Conservation (phyloP, 2,888 invertebrate genomes). For the Rotaria socialis region DNA sequence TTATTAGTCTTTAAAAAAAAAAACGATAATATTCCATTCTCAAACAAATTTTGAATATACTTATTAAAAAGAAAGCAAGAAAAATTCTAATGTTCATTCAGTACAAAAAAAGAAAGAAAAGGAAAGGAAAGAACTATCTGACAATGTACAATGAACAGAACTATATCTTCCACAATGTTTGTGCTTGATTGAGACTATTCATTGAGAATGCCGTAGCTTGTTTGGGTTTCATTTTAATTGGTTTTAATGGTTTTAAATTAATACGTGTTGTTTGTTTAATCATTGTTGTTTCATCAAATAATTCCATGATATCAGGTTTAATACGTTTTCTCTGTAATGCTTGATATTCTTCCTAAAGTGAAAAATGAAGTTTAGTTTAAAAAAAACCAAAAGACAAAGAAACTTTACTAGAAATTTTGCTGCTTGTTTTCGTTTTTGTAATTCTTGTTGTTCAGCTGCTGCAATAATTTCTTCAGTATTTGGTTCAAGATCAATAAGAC, state of each 20-base stretch:
- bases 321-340: neutral
- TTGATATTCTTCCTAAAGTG: constrained; percentile 15
- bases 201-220: constrained; percentile 4
- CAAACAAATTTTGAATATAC: neutral
- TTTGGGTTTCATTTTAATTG: constrained; percentile 1
- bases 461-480: neutral
- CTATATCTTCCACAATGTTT: constrained; percentile 23
- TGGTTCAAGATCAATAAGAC: constrained; percentile 2
- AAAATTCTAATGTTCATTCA: neutral
- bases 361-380: neutral
- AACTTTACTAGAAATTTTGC: neutral
- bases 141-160: neutral
- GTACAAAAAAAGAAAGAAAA: neutral
- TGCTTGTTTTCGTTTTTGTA: constrained; percentile 38
- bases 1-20: neutral
- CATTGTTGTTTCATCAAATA: constrained; percentile 33
- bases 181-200: neutral
- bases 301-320: constrained; percentile 34
- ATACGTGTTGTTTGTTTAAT: constrained; percentile 21
- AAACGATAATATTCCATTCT: neutral
- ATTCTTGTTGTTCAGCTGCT: constrained; percentile 35
- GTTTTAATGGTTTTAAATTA: constrained; percentile 29
- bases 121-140: neutral
- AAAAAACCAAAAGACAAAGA: too few relatives aligned
- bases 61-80: neutral